Evolutionary conservation across 2,797 vertebrate genomes (phyloP), one percentile per base, ranked within the genome.

Genomic region (Hippocampus kuda): DNA sequence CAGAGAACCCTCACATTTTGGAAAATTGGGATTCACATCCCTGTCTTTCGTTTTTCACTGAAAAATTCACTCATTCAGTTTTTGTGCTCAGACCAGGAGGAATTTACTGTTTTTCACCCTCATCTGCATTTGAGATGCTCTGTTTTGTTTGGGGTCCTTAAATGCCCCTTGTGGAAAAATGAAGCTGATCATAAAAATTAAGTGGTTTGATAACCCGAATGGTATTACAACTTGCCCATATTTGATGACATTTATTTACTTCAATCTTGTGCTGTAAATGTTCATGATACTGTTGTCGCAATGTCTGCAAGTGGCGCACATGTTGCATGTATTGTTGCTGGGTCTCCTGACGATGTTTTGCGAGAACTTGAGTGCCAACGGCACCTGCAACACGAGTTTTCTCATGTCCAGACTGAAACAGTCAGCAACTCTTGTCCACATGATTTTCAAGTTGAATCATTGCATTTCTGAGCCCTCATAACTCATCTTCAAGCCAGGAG

Each of bases 401-500:
- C 84, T 88, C 84, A 92, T 90, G 81, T 92, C 91, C 42, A 83
- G 84, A 42, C 90, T 78, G 74, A 93, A 92, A 70, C 90, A 81
- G 46, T 93, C 91, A 1, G 89, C 89, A 51, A 92, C 67, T 90
- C 75, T 87, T 90, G 75, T 92, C 91, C 42, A 92, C 87, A 5
- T 88, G 84, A 70, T 91, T 90, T 46, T 91, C 91, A 15, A 92
- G 86, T 72, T 90, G 89, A 54, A 91, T 85, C 2, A 89, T 91
- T 2, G 91, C 90, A 69, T 92, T 91, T 4, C 91, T 90, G 46
- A 93, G 84, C 4, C 90, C 89, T 41, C 90, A 83, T 5, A 93
- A 86, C 76, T 92, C 91, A 61, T 92, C 91, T 79, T 92, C 92
- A 22, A 92, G 87, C 92, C 91, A 93, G 41, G 88, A 90, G 69